Conservation (phyloP, 2,888 invertebrate genomes). For the Temnothorax unifasciatus region DNA sequence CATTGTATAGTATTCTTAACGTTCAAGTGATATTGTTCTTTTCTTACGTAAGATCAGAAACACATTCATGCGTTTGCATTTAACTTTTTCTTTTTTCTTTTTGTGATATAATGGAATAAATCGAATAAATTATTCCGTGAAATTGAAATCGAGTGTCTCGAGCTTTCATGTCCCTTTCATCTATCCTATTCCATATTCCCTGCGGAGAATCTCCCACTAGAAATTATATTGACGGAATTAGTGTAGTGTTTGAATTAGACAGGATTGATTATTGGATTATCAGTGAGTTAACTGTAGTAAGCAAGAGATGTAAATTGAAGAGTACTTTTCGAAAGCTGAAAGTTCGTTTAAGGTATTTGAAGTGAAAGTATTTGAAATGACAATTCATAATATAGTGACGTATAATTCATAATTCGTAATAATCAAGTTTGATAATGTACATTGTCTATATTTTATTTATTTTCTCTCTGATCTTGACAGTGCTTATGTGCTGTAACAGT, state of each 20-base stretch:
- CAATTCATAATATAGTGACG: too few relatives aligned
- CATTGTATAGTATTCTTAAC: background rate
- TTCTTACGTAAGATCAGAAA: background rate
- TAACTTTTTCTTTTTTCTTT: background rate
- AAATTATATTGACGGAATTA: background rate
- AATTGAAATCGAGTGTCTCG: background rate
- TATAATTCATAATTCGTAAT: background rate
- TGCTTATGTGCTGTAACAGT: background rate
- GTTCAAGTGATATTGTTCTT: background rate
- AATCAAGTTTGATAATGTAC: background rate
- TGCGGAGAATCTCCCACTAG: background rate
- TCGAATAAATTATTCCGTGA: slow-evolving; percentile 10
- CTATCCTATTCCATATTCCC: background rate
- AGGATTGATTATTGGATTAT: background rate
- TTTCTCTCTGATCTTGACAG: background rate
- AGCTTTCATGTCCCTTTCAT: background rate
- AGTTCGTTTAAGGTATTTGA: background rate
- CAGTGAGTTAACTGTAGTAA: background rate
- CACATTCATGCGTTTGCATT: background rate
- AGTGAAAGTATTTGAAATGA: background rate
- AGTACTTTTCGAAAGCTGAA: background rate
- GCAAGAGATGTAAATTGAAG: background rate
- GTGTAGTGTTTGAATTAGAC: background rate
- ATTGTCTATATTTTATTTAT: background rate
- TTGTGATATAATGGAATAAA: background rate